Evolutionary conservation across 2,888 invertebrate genomes (phyloP).

Genomic region (Drosophila maculinotata): DNA sequence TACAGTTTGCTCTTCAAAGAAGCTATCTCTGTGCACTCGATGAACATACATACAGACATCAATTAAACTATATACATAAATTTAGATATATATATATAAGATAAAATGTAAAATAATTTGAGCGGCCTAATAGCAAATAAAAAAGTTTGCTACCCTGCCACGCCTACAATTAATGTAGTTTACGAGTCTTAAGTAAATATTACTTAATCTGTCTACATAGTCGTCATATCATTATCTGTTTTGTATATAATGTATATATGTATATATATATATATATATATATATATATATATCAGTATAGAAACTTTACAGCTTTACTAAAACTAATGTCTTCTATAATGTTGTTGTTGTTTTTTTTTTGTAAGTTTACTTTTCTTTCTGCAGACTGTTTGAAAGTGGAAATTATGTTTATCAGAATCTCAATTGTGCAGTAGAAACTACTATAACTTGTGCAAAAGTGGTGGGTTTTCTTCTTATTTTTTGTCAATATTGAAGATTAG

Average conservation of each 20-base stretch:
- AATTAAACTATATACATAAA: conserved; percentile 63
- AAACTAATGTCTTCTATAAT: conserved; percentile 71
- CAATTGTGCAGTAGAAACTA: conserved; percentile 69
- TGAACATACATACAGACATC: conserved; percentile 52
- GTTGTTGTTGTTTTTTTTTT: conserved; percentile 25
- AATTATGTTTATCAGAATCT: conserved; percentile 56
- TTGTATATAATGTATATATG: conserved; percentile 20
- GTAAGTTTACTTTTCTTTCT: conserved; percentile 9
- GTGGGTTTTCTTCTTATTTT: conserved; percentile 41
- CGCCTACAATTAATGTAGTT: conserved; percentile 27
- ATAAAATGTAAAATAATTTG: conserved; percentile 24
- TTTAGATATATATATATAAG: conserved; percentile 24
- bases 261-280: conserved; percentile 24
- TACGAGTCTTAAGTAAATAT: conserved; percentile 69
- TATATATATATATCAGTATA: conserved; percentile 38
- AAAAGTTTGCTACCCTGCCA: conserved; percentile 38
- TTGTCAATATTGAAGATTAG: conserved; percentile 3
- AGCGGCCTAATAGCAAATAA: conserved; percentile 34
- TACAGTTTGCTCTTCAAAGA: too few relatives aligned
- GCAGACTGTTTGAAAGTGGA: conserved; percentile 29
- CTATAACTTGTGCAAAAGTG: conserved; percentile 73
- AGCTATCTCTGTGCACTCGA: conserved; percentile 42
- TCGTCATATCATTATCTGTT: conserved; percentile 48
- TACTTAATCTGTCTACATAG: conserved; percentile 67
- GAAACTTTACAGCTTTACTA: conserved; percentile 61